Evolutionary conservation across 2,888 invertebrate genomes (phyloP).

Genomic region (Mylabris sibirica): DNA sequence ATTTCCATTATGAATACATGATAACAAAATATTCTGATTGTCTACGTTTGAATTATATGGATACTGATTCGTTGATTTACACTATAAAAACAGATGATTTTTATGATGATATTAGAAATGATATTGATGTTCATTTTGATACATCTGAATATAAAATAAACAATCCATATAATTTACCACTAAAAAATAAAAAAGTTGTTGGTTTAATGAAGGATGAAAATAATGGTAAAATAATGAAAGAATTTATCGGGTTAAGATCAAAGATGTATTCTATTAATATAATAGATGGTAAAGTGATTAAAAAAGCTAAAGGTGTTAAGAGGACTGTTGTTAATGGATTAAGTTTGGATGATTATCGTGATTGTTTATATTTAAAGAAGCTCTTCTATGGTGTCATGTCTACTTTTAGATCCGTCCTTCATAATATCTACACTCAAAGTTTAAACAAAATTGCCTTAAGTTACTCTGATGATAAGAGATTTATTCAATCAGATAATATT

Average conservation of each 20-base stretch:
- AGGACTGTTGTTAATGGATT: background rate
- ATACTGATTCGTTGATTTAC: slow-evolving; percentile 30
- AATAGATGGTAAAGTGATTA: slow-evolving; percentile 12
- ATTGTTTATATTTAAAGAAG: slow-evolving; percentile 24
- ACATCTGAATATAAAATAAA: slow-evolving; percentile 6
- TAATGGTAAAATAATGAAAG: slow-evolving; percentile 16
- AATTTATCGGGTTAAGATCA: slow-evolving; percentile 21
- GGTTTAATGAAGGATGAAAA: slow-evolving; percentile 27
- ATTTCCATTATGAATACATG: slow-evolving; percentile 54
- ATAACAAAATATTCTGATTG: slow-evolving; percentile 21
- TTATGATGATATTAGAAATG: slow-evolving; percentile 15
- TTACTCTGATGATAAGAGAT: slow-evolving; percentile 27
- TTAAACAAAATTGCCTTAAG: slow-evolving; percentile 30
- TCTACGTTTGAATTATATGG: slow-evolving; percentile 34
- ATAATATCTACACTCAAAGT: slow-evolving; percentile 30
- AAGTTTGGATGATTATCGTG: slow-evolving; percentile 21
- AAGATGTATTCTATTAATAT: slow-evolving; percentile 24
- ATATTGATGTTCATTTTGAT: slow-evolving; percentile 13
- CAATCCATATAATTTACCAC: slow-evolving; percentile 12
- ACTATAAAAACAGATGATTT: slow-evolving; percentile 27
- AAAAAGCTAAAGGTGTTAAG: slow-evolving; percentile 21
- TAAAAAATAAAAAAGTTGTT: slow-evolving; percentile 16
- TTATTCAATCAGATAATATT: slow-evolving; percentile 19
- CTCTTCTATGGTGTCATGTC: slow-evolving; percentile 23
- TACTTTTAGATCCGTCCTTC: slow-evolving; percentile 25